A percentile compares a stretch with the other conserved stretches of the same genome.
These are phyloP conservation scores for Chelonus insularis DNA, from an alignment of 1,140 invertebrate species.

Conservation along the genomic window DNA sequence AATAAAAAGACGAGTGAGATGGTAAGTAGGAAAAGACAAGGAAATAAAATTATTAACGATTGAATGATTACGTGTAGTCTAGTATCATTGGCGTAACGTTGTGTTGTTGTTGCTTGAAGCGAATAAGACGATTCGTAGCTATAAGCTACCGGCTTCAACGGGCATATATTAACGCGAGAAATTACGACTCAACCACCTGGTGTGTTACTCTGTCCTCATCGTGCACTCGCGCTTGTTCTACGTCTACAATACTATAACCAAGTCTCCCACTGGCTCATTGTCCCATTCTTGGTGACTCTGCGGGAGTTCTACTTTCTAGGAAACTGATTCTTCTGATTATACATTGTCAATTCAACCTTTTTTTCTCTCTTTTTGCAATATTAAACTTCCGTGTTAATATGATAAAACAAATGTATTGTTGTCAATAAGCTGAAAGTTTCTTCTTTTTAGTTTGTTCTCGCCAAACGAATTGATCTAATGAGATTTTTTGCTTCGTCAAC, in stretches of 20 bases:
- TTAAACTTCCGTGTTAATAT: not conserved
- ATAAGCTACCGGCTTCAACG: not conserved
- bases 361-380: not conserved
- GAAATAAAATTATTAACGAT: too few species aligned
- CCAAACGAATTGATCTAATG: not conserved
- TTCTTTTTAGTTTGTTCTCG: not conserved
- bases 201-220: conserved; percentile 3
- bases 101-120: not conserved
- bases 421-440: too few species aligned
- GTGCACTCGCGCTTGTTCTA: conserved; percentile 13
- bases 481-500: too few species aligned
- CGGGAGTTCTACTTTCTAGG: conserved; percentile 24
- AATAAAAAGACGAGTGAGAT: too few species aligned
- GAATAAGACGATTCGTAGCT: not conserved
- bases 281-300: conserved; percentile 20
- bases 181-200: not conserved
- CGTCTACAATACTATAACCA: not conserved
- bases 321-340: conserved; percentile 16
- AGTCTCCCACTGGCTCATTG: conserved; percentile 23
- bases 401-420: not conserved
- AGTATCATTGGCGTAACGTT: too few species aligned
- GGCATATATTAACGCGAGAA: not conserved
- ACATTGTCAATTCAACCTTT: not conserved
- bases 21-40: too few species aligned
- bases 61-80: too few species aligned